Evolutionary conservation across 2,113 vertebrate genomes (phyloP).

Genomic region (Phodopus roborovskii): DNA sequence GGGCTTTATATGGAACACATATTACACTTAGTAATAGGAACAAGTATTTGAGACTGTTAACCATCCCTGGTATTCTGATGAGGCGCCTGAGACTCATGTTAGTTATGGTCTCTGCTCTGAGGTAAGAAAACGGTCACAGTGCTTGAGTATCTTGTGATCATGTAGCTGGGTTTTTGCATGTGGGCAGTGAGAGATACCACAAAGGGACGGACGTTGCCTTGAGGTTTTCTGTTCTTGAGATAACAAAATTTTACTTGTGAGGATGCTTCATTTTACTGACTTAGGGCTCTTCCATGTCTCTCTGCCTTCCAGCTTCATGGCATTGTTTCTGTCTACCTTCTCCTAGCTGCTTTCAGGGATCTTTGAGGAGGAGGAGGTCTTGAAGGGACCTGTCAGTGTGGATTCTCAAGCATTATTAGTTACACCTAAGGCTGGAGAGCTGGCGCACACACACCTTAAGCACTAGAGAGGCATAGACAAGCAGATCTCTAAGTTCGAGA

Average conservation of each 20-base stretch:
- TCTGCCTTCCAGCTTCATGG: not conserved
- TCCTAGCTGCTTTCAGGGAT: not conserved
- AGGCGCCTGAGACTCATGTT: not conserved
- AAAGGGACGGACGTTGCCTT: not conserved
- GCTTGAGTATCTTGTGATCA: conserved; percentile 5
- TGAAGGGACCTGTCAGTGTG: not conserved
- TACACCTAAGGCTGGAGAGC: not conserved
- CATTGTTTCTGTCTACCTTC: not conserved
- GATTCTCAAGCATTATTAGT: not conserved
- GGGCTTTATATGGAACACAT: not conserved
- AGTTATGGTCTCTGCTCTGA: not conserved
- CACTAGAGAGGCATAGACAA: not conserved
- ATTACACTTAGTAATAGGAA: not conserved
- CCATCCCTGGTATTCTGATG: not conserved
- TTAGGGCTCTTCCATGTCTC: not conserved
- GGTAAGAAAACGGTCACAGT: not conserved
- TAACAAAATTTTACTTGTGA: not conserved
- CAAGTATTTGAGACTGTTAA: not conserved
- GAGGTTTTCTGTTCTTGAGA: not conserved
- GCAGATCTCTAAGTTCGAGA: not conserved
- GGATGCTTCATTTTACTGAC: not conserved
- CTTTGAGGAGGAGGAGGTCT: not conserved
- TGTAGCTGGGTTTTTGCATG: not conserved
- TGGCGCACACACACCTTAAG: not conserved
- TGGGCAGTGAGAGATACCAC: not conserved